These are phyloP conservation scores for Girardia tigrina DNA, from an alignment of 2,888 invertebrate species.

Conservation along the genomic window DNA sequence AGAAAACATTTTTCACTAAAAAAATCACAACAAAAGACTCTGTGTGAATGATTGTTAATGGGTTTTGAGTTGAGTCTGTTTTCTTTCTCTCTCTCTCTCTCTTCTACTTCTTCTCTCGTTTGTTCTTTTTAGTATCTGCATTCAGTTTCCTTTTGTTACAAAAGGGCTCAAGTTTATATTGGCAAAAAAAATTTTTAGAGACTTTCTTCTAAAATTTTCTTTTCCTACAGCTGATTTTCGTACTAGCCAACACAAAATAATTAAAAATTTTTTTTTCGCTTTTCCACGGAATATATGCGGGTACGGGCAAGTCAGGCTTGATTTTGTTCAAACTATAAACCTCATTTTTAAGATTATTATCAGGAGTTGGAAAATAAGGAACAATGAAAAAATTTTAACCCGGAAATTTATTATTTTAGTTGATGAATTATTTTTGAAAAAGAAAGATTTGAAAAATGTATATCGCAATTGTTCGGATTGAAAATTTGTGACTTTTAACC, in stretches of 20 bases:
- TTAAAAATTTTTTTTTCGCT: neutral
- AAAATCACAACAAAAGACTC: neutral
- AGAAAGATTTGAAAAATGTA: slow-evolving; percentile 18
- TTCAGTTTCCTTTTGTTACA: neutral
- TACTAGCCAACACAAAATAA: neutral
- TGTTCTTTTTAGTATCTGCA: neutral
- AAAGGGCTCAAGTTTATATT: neutral
- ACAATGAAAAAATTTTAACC: slow-evolving; percentile 14
- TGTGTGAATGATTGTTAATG: neutral
- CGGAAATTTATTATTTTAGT: slow-evolving; percentile 18
- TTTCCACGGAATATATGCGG: slow-evolving; percentile 10
- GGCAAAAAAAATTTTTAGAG: neutral
- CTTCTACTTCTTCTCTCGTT: neutral
- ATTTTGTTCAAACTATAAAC: neutral
- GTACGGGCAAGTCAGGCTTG: slow-evolving; percentile 18
- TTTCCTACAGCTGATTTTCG: neutral
- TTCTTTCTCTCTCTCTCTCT: neutral
- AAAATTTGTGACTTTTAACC: neutral
- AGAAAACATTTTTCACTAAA: neutral
- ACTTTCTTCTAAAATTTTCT: neutral
- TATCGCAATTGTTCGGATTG: slow-evolving; percentile 2
- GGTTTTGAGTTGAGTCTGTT: neutral
- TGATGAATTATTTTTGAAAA: slow-evolving; percentile 11
- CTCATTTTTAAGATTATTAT: neutral
- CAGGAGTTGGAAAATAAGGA: neutral